Conservation (phyloP, 2,113 vertebrate genomes). For the Ploceus nigricollis region DNA sequence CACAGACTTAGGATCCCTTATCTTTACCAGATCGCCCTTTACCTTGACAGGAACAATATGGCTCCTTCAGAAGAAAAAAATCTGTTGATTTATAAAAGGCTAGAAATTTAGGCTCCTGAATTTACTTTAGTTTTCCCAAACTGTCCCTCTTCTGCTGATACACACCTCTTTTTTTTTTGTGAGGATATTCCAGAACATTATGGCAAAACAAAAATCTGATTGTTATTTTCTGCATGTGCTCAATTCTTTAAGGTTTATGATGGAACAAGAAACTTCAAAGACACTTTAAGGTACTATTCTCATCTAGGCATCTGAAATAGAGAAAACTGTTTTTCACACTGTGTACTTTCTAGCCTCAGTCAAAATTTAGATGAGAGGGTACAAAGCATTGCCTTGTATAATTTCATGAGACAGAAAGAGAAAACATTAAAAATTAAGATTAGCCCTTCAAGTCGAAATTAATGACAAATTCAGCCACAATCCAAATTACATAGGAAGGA, state of each 20-base stretch:
- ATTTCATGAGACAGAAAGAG: neutral
- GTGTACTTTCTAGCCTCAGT: neutral
- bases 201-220: neutral
- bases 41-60: neutral
- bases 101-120: neutral
- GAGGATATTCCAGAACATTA: neutral
- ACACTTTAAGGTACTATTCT: neutral
- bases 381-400: neutral
- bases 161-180: no score
- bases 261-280: neutral
- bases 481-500: neutral
- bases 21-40: neutral
- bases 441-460: neutral
- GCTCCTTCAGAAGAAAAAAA: neutral
- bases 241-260: neutral
- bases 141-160: neutral
- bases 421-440: neutral
- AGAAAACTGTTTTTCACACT: neutral
- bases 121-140: neutral
- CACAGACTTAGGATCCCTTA: neutral
- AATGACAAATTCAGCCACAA: neutral
- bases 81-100: neutral
- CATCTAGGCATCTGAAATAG: neutral
- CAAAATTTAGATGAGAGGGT: neutral
- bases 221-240: neutral